A percentile compares a stretch with the other conserved stretches of the same genome.
Conservation (phyloP, 2,113 vertebrate genomes). For the Ochotona curzoniae region DNA sequence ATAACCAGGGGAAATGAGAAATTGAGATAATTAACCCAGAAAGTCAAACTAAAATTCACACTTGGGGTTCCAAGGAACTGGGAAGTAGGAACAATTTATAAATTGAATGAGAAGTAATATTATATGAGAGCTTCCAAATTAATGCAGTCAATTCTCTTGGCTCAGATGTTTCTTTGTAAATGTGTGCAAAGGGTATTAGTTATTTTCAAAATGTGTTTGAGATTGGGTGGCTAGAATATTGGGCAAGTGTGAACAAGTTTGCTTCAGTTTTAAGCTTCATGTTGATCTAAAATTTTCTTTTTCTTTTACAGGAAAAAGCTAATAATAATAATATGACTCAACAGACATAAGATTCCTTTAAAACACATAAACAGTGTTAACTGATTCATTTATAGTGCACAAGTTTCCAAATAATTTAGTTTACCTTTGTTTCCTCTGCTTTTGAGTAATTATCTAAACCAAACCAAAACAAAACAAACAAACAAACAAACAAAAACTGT, state of each 20-base stretch:
- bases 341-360: neutral
- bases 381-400: too few species aligned
- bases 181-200: neutral
- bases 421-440: too few species aligned
- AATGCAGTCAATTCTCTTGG: neutral
- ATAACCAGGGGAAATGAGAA: slow-evolving; percentile 36
- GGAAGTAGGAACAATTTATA: slow-evolving; percentile 15
- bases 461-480: too few species aligned
- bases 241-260: neutral
- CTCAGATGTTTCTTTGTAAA: slow-evolving; percentile 5
- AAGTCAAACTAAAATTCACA: slow-evolving; percentile 16
- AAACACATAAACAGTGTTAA: neutral
- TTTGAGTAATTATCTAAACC: too few species aligned
- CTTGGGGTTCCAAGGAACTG: neutral
- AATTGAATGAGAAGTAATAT: slow-evolving; percentile 49
- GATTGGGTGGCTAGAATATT: too few species aligned
- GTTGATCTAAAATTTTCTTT: neutral
- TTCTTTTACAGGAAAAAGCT: neutral
- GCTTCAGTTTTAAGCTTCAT: neutral
- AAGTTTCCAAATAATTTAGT: too few species aligned
- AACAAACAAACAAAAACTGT: too few species aligned
- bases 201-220: neutral
- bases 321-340: neutral
- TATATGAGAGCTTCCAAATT: neutral
- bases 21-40: slow-evolving; percentile 41